phyloP scores from a whole-genome alignment of 2,797 vertebrate species.

The Ctenosaura bakeri region DNA sequence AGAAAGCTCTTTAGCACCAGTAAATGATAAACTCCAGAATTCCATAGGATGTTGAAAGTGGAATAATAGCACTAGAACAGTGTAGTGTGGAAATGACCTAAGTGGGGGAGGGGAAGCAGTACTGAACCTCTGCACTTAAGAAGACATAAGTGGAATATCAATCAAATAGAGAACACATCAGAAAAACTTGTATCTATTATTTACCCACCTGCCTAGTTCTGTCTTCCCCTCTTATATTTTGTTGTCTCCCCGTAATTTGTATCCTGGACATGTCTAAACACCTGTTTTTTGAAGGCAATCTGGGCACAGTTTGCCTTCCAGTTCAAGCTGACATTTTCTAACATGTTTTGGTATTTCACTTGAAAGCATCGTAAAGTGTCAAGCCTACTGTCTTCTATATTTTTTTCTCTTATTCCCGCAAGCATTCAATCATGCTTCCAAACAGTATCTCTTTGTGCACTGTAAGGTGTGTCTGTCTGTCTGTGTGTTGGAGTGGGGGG shows the following conservation, averaged over 20 bases:
- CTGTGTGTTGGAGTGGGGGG: not conserved
- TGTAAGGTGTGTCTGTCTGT: not conserved
- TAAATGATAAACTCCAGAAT: no score
- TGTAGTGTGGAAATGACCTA: no score
- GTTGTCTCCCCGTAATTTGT: not conserved
- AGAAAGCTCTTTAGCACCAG: no score
- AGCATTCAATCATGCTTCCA: constrained; percentile 45
- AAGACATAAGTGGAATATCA: not conserved
- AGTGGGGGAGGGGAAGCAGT: not conserved
- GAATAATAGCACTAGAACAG: no score
- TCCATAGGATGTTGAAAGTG: no score
- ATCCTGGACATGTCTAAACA: not conserved
- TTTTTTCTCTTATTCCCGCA: constrained; percentile 50
- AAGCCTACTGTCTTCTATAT: constrained; percentile 41
- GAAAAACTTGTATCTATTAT: not conserved
- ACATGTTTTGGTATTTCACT: constrained; percentile 56
- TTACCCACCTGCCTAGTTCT: not conserved
- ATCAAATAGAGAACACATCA: not conserved
- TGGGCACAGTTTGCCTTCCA: constrained; percentile 19
- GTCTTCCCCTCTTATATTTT: not conserved
- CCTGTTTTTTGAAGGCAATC: not conserved
- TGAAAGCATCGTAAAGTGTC: constrained; percentile 36
- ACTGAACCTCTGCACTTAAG: not conserved
- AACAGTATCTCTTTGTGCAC: constrained; percentile 23
- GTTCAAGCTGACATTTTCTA: constrained; percentile 65